Base-by-base conservation (phyloP, 2,888 invertebrate species). In the Baccha elongata region DNA sequence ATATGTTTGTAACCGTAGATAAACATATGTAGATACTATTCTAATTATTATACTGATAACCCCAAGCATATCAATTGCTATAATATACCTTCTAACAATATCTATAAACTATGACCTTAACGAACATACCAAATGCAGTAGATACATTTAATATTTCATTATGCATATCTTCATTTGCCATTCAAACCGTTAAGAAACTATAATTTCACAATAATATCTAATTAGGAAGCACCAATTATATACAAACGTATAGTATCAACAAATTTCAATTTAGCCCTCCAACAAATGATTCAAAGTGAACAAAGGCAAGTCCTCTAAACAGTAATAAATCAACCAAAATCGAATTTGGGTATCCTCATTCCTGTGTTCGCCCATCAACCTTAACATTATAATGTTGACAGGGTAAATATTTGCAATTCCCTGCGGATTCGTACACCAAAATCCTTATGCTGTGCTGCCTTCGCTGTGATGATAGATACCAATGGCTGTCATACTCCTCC, bases 401-500 rank as follows among this genome's bases (percentile, higher is more conserved):
- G 35, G n/a, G 29, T 44, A 69, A 69, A 80, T 68, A 68, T 73
- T 80, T 74, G 68, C 48, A 32, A 50, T 37, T 48, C 64, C 72
- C 52, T 58, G 35, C 26, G 23, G 50, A 58, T 8, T 11, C 35
- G 17, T 32, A 58, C 62, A 53, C 69, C 19, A 29, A 44, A 48
- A 53, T 42, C 42, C 32, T 19, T 35, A 32, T 19, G 35, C 26
- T 11, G 29, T n/a, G 8, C 17, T 50, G 15, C 40, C 6, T 29
- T 48, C 11, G 19, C 13, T 8, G 8, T 10, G 7, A 17, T 15
- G 8, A 7, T 15, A 15, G 19, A 2, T n/a, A n/a, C 29, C 6
- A 32, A 32, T 32, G 29, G 29, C 8, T 4, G 23, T 23, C 23
- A 23, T 2, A 3, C 13, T 52, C 37, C 68, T 19, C 58, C 7